Percentiles rank a stretch among this genome's conserved stretches.
Evolutionary conservation across 2,797 vertebrate genomes (phyloP).

Genomic region (Poeciliopsis turneri): DNA sequence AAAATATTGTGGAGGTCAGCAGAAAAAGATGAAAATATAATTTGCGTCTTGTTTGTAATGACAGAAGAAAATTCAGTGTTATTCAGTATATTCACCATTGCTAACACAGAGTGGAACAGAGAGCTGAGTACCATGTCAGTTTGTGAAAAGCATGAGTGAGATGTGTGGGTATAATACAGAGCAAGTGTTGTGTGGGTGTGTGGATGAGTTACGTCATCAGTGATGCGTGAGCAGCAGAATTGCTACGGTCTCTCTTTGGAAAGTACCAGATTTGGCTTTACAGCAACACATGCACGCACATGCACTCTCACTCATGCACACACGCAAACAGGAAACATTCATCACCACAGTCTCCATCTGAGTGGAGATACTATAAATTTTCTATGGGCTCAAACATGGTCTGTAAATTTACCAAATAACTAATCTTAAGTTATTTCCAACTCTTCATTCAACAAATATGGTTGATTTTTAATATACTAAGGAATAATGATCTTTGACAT

Average conservation of each 20-base stretch:
- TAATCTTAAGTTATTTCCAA: constrained; percentile 27
- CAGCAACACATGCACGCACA: constrained; percentile 21
- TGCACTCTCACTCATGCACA: background rate
- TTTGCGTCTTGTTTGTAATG: background rate
- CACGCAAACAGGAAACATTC: constrained; percentile 55
- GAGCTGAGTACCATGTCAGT: constrained; percentile 29
- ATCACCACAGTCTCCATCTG: constrained; percentile 66
- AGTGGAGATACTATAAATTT: constrained; percentile 44
- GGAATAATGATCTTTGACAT: constrained; percentile 17
- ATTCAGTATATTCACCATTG: background rate
- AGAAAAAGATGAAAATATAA: too few species aligned
- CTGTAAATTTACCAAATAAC: constrained; percentile 59
- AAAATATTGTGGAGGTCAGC: background rate
- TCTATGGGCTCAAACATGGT: constrained; percentile 13
- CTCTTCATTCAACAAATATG: constrained; percentile 34
- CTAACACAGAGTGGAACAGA: constrained; percentile 24
- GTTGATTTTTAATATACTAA: constrained; percentile 3
- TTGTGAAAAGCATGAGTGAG: constrained; percentile 58
- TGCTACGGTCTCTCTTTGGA: constrained; percentile 55
- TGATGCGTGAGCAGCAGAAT: constrained; percentile 74
- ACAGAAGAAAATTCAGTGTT: background rate
- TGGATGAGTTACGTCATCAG: constrained; percentile 75
- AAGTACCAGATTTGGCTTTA: constrained; percentile 59
- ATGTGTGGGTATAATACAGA: constrained; percentile 66
- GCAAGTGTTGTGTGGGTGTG: constrained; percentile 69